These are phyloP conservation scores for Hydractinia echinata DNA, from an alignment of 30 jellyfish, hydroid and myxozoan genomes.

Conservation along the genomic window DNA sequence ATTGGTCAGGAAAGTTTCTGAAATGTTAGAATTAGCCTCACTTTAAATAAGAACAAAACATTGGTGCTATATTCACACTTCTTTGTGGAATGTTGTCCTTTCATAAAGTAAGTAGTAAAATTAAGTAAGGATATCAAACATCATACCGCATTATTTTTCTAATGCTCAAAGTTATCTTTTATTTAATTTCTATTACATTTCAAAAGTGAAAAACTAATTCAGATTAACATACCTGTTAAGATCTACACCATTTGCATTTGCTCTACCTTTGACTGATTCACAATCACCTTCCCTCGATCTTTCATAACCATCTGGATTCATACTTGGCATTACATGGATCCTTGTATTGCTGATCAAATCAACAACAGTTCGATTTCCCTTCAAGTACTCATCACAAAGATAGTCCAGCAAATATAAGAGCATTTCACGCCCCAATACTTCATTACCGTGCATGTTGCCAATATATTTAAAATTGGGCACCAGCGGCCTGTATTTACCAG, in stretches of 20 bases:
- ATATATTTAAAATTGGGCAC: conserved; percentile 91
- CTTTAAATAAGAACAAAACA: background rate
- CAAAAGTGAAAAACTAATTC: background rate
- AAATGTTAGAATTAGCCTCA: background rate
- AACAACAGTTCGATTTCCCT: conserved; percentile 36
- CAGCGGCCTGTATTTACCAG: conserved; percentile 75
- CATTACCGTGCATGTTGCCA: conserved; percentile 99
- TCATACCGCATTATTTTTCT: too few species aligned
- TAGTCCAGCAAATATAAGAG: conserved; percentile 65
- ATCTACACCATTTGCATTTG: conserved; percentile 68
- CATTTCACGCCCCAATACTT: conserved; percentile 96
- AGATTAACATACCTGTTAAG: conserved; percentile 58
- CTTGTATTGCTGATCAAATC: conserved; percentile 53
- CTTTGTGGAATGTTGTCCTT: too few species aligned
- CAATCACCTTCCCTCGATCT: conserved; percentile 60
- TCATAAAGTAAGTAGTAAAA: too few species aligned
- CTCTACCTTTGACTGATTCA: conserved; percentile 66
- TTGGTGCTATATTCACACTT: too few species aligned
- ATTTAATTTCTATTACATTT: too few species aligned
- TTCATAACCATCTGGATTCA: conserved; percentile 99
- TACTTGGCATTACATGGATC: conserved; percentile 85
- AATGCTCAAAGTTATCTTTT: too few species aligned
- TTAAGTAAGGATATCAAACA: too few species aligned
- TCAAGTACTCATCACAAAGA: conserved; percentile 59
- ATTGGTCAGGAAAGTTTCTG: conserved; percentile 95